Percentiles rank a stretch among this genome's conserved stretches.
These are phyloP conservation scores for Whitmania pigra DNA, from an alignment of 1,140 invertebrate genomes.

Conservation along the genomic window DNA sequence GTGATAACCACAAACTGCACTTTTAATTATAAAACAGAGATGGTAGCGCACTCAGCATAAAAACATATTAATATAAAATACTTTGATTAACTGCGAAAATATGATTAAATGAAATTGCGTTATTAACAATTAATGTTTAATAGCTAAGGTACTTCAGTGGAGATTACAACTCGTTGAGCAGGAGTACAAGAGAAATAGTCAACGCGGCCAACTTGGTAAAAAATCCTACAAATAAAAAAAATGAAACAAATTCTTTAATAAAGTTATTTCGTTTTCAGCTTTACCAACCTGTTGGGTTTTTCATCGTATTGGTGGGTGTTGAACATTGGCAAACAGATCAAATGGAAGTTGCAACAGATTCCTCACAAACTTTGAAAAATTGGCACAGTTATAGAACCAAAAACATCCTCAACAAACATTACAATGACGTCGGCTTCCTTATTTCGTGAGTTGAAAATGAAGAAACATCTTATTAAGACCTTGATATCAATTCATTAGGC, in stretches of 20 bases:
- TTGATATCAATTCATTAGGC: background rate
- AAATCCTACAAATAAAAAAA: background rate
- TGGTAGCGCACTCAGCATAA: too few relatives aligned
- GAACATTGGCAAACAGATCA: constrained; percentile 80
- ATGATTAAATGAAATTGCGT: too few relatives aligned
- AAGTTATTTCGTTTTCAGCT: constrained; percentile 48
- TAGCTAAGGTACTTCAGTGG: too few relatives aligned
- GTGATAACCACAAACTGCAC: too few relatives aligned
- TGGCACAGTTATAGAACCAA: constrained; percentile 74
- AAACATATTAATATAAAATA: too few relatives aligned
- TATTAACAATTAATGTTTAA: too few relatives aligned
- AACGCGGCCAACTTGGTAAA: constrained; percentile 6
- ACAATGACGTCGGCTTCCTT: constrained; percentile 92
- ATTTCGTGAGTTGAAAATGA: constrained; percentile 55
- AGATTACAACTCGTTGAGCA: background rate
- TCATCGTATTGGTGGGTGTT: constrained; percentile 80
- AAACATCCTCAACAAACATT: constrained; percentile 62
- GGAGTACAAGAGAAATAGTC: constrained; percentile 5
- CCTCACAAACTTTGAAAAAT: constrained; percentile 71
- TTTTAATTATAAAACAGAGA: too few relatives aligned
- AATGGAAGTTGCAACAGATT: constrained; percentile 63
- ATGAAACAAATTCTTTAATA: too few relatives aligned
- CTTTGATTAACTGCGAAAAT: too few relatives aligned
- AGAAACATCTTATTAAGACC: too few relatives aligned
- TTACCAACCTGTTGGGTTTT: constrained; percentile 81